Percentiles rank a stretch among this genome's conserved stretches.
Conservation (phyloP, 2,797 vertebrate genomes). For the Pogonophryne albipinna region DNA sequence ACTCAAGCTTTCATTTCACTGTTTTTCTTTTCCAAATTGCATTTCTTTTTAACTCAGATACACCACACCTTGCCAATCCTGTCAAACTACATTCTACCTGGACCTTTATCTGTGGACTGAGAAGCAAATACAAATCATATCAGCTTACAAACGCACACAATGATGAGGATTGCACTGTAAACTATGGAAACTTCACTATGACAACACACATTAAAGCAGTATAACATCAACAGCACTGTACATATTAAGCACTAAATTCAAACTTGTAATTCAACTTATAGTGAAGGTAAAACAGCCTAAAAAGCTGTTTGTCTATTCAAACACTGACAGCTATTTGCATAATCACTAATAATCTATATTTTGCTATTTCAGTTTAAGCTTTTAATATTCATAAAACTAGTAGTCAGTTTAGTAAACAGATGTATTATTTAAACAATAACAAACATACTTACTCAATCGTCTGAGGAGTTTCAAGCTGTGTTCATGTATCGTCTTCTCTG, state of each 20-base stretch:
- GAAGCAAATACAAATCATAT: slow-evolving; percentile 25
- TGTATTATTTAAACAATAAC: background rate
- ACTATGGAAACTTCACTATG: background rate
- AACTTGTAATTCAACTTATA: background rate
- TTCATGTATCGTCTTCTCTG: slow-evolving; percentile 21
- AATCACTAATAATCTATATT: background rate
- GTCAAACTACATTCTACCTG: slow-evolving; percentile 73
- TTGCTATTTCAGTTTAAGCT: background rate
- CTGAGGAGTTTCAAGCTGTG: background rate
- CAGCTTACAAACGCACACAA: slow-evolving; percentile 3
- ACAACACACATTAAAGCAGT: background rate
- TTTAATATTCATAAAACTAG: background rate
- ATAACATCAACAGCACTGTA: background rate
- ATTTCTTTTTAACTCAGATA: slow-evolving; percentile 1
- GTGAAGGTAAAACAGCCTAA: background rate
- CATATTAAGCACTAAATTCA: background rate
- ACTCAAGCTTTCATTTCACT: background rate
- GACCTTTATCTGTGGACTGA: slow-evolving; percentile 7
- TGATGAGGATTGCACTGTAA: background rate
- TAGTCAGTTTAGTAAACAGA: background rate
- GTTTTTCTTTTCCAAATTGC: background rate
- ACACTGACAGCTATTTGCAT: background rate
- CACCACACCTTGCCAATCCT: slow-evolving; percentile 60
- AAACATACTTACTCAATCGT: slow-evolving; percentile 55
- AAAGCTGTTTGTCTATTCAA: background rate